These are phyloP conservation scores for Limnothrissa miodon DNA, from an alignment of 2,113 vertebrate species.

Conservation along the genomic window DNA sequence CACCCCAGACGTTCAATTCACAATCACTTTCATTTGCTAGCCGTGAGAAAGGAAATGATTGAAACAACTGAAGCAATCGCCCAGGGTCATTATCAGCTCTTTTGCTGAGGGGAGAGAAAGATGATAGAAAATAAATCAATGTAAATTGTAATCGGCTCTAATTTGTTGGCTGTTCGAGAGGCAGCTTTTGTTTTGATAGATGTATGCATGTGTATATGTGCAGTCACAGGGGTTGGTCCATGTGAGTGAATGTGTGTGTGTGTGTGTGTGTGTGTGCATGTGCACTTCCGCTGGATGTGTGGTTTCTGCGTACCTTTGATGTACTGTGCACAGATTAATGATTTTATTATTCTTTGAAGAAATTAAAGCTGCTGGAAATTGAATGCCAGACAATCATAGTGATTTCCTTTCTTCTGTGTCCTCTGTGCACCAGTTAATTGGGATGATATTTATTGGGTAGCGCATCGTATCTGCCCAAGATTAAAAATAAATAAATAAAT, in stretches of 20 bases:
- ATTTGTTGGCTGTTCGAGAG: neutral
- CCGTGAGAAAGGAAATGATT: neutral
- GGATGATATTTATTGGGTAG: slow-evolving; percentile 11
- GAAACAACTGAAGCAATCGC: neutral
- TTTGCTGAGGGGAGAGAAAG: neutral
- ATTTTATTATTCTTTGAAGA: slow-evolving; percentile 18
- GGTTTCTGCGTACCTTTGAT: neutral
- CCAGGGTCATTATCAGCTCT: neutral
- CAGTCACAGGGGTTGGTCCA: neutral
- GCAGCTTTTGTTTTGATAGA: neutral
- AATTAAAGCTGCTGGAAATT: slow-evolving; percentile 37
- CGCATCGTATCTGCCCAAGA: neutral
- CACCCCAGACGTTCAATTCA: neutral
- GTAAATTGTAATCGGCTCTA: neutral
- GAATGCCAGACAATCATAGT: slow-evolving; percentile 35
- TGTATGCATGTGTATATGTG: slow-evolving; percentile 13
- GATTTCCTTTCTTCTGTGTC: slow-evolving; percentile 27
- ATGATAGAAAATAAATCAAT: neutral
- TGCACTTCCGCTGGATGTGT: neutral
- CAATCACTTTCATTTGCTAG: neutral
- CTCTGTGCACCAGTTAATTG: neutral
- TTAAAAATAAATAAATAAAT: neutral
- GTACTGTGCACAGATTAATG: neutral
- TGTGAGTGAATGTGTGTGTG: slow-evolving; percentile 16
- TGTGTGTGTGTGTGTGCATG: slow-evolving; percentile 26